These are phyloP conservation scores for Lasiommata megera DNA, from an alignment of 2,888 invertebrate species.

Conservation along the genomic window DNA sequence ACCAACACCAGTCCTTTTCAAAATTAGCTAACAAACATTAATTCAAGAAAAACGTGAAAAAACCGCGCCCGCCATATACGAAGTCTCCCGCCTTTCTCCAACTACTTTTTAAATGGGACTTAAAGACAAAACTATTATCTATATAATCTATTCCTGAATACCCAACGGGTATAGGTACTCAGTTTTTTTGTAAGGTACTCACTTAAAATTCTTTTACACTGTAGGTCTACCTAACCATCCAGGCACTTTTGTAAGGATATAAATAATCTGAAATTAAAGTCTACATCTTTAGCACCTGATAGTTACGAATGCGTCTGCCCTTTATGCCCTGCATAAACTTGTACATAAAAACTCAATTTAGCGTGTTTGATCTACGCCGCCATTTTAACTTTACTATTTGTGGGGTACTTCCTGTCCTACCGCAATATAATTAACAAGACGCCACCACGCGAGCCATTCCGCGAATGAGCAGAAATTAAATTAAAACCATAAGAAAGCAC, in stretches of 20 bases:
- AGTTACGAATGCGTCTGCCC: background rate
- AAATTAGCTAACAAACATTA: no score
- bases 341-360: constrained; percentile 10
- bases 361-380: constrained; percentile 8
- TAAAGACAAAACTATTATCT: no score
- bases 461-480: constrained; percentile 9
- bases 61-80: no score
- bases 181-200: no score
- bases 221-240: background rate
- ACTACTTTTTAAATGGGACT: no score
- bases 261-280: constrained; percentile 1
- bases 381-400: constrained; percentile 1
- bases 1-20: no score
- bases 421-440: constrained; percentile 11
- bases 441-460: constrained; percentile 10
- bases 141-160: no score
- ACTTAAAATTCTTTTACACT: background rate
- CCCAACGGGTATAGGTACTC: background rate
- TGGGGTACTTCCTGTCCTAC: constrained; percentile 1
- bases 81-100: no score
- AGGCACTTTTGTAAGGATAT: background rate
- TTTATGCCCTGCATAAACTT: background rate
- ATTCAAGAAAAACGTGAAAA: no score
- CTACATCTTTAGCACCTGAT: background rate
- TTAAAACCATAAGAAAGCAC: constrained; percentile 3